Base-by-base conservation (phyloP, 2,888 invertebrate genomes). In the Pollenia angustigena region DNA sequence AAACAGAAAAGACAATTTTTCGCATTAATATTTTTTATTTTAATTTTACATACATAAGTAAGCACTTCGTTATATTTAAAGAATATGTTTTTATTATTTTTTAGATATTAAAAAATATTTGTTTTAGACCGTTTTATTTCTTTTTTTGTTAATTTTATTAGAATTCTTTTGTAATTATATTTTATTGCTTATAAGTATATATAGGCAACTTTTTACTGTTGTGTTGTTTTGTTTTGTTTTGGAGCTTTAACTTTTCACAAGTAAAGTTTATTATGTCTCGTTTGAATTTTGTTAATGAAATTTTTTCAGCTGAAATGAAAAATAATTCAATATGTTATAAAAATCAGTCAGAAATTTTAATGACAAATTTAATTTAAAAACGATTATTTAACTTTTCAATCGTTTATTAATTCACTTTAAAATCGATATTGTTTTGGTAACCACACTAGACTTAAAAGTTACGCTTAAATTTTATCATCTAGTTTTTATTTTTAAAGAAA, bases 181-280 rank as follows among this genome's bases (percentile, higher is more conserved):
- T 69, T 83, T 86, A 86, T 86, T 86, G 86, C 86, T 86, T 85
- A 68, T n/a, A n/a, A n/a, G n/a, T n/a, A n/a, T 85, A 60, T 82
- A 74, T 82, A 85, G 81, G 82, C 81, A 85, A 82, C 85, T 85
- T 69, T 82, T 74, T 85, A 69, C 60, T 78, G 69, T 72, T 69
- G 60, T 75, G 32, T 72, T 60, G 23, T 66, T 54, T 68, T 76
- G 23, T 66, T 54, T 68, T 76, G 10, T 64, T 78, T 76, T 78
- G 14, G n/a, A 18, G 54, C 76, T 69, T 69, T 18, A 52, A 50
- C 40, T 48, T 23, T 66, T 69, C 18, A 54, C 42, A 46, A 48
- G 44, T 18, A n/a, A 46, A 18, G 8, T 79, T 52, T 48, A 11
- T 23, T 60, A 14, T 62, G 11, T 80, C 40, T 74, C 46, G 50